Evolutionary conservation across 1,140 invertebrate genomes (phyloP), one percentile per base, ranked within the genome.

Genomic region (Megalopta genalis): DNA sequence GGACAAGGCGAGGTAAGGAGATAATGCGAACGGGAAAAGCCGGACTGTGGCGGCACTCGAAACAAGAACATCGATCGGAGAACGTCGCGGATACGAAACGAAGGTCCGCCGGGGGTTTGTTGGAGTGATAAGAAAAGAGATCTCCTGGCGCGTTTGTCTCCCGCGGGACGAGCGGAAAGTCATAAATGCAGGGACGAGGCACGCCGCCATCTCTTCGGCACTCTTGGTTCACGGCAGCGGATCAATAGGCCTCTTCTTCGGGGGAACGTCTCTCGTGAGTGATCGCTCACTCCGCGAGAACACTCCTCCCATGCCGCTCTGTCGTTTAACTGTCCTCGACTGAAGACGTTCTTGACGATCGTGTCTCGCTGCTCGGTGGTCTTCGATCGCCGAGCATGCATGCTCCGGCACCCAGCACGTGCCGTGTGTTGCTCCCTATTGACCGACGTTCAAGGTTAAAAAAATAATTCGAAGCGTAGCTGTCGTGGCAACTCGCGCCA

Each of bases 191-290:
- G 77, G 73, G 80, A 86, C 67, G 74, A 75, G 77, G 66, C 68
- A 74, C 49, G 16, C 42, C 46, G 75, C 27, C 75, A 80, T 83
- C 85, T 85, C 85, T 83, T 83, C 67, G 73, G 83, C 75, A 82
- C 66, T n/a, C n/a, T 85, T 71, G 42, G 62, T 84, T 82, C 76
- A 32, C 42, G 42, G 42, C 72, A 75, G 42, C 72, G 77, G 85
- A 90, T 91, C 90, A 79, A 91, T 90, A 90, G 70, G 63, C 82
- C 77, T 77, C 62, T 79, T 82, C 72, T 80, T 57, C 46, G 71
- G 23, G 70, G 23, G 52, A 75, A 52, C 37, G 60, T 73, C 52
- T 16, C 60, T 72, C 68, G 62, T 65, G 42, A 59, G 63, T 18
- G 54, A 59, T 80, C 52, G 71, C 57, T 80, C 52, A 66, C 49